phyloP scores from a whole-genome alignment of 2,888 invertebrate species.

The Ennomos fuscantarius region DNA sequence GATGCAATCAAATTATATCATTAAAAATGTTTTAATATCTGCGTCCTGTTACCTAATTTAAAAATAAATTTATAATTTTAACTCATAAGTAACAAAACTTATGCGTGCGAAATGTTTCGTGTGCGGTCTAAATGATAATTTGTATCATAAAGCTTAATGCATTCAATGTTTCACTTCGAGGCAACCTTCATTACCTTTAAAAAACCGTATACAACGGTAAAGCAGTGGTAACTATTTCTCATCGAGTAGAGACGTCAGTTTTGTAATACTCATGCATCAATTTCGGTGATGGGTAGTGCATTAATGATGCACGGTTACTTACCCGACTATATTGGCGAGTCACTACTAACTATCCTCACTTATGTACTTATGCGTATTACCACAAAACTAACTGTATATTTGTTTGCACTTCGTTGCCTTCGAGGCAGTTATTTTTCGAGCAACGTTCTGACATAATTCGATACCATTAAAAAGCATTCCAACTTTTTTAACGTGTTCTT shows the following conservation, averaged over 20 bases:
- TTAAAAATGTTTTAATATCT: constrained; percentile 3
- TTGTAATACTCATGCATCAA: constrained; percentile 44
- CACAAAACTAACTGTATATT: constrained; percentile 68
- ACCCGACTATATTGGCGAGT: constrained; percentile 58
- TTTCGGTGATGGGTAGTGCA: constrained; percentile 62
- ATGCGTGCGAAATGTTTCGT: constrained; percentile 9
- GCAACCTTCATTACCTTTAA: constrained; percentile 44
- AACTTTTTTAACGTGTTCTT: constrained; percentile 19
- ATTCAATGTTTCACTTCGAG: constrained; percentile 31
- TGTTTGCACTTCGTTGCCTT: constrained; percentile 74
- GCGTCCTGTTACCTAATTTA: constrained; percentile 9
- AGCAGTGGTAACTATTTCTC: constrained; percentile 45
- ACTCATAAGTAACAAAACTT: not conserved
- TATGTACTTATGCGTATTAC: constrained; percentile 19
- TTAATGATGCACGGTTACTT: constrained; percentile 59
- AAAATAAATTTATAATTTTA: not conserved
- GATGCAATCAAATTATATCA: constrained; percentile 2
- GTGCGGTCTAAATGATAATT: constrained; percentile 9
- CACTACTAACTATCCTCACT: constrained; percentile 59
- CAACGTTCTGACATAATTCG: constrained; percentile 35
- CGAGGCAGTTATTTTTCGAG: constrained; percentile 55
- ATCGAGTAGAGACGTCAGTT: constrained; percentile 41
- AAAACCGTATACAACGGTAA: constrained; percentile 26
- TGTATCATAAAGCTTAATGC: constrained; percentile 24
- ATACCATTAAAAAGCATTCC: constrained; percentile 35